Conservation (phyloP, 2,888 invertebrate genomes). For the Carabus problematicus region DNA sequence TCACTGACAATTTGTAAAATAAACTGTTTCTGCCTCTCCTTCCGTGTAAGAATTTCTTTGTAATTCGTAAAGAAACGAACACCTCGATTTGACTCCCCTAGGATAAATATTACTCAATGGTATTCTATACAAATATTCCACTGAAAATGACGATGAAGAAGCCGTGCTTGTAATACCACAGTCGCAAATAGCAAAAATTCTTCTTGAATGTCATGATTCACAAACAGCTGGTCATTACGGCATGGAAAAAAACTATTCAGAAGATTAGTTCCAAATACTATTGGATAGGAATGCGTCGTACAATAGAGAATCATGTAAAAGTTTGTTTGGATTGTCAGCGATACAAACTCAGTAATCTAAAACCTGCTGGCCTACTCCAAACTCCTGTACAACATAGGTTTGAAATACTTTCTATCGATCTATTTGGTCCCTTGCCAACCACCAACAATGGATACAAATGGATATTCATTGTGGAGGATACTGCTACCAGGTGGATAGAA, state of each 20-base stretch:
- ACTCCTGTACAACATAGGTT: constrained; percentile 47
- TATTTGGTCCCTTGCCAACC: constrained; percentile 48
- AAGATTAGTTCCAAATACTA: constrained; percentile 41
- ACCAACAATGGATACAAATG: constrained; percentile 43
- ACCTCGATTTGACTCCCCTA: constrained; percentile 44
- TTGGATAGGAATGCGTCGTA: constrained; percentile 41
- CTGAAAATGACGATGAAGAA: constrained; percentile 39
- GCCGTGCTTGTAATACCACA: constrained; percentile 42
- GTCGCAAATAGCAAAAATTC: constrained; percentile 35
- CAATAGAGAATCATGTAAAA: constrained; percentile 37
- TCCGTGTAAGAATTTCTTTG: too few relatives aligned
- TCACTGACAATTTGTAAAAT: too few relatives aligned
- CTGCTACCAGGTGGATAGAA: constrained; percentile 50
- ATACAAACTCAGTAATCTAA: constrained; percentile 40
- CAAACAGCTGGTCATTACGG: constrained; percentile 46
- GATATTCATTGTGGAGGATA: constrained; percentile 40
- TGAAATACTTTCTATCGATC: constrained; percentile 48
- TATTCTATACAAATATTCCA: constrained; percentile 45
- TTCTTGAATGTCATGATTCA: constrained; percentile 42
- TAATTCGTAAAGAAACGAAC: constrained; percentile 29
- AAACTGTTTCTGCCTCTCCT: constrained; percentile 42
- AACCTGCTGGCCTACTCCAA: constrained; percentile 45
- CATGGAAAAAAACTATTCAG: constrained; percentile 18
- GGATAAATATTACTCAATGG: constrained; percentile 47
- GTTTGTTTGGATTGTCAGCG: constrained; percentile 44